Evolutionary conservation across 1,140 invertebrate species (phyloP).

Genomic region (Aricia agestis): DNA sequence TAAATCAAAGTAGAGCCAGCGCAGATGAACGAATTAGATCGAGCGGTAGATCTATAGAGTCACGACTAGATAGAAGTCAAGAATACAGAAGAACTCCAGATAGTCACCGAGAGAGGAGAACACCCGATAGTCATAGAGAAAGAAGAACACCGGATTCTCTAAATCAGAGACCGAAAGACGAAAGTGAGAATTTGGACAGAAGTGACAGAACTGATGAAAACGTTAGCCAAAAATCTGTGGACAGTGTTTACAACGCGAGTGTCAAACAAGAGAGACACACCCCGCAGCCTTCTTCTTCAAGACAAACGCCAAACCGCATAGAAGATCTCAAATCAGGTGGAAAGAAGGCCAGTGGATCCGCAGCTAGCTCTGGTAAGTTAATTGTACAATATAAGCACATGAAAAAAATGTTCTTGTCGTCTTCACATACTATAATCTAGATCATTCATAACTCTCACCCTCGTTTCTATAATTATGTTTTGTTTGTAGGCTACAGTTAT

Average conservation of each 20-base stretch:
- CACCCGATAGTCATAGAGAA: slow-evolving; percentile 54
- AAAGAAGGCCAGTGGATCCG: slow-evolving; percentile 60
- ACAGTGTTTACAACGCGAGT: slow-evolving; percentile 65
- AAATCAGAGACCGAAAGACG: slow-evolving; percentile 52
- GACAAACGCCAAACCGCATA: slow-evolving; percentile 68
- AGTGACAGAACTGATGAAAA: slow-evolving; percentile 67
- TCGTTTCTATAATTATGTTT: neutral
- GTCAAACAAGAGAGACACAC: slow-evolving; percentile 56
- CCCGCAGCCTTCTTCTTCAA: slow-evolving; percentile 60
- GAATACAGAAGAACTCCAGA: slow-evolving; percentile 66
- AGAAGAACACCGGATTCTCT: slow-evolving; percentile 59
- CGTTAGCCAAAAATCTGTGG: slow-evolving; percentile 65
- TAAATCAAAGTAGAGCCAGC: slow-evolving; percentile 64
- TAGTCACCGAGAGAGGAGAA: slow-evolving; percentile 52
- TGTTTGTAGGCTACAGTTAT: too few species aligned
- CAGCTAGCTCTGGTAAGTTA: slow-evolving; percentile 60
- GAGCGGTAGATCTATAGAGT: slow-evolving; percentile 62
- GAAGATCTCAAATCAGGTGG: slow-evolving; percentile 65
- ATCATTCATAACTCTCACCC: neutral
- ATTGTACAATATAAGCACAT: too few species aligned
- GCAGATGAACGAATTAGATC: slow-evolving; percentile 65
- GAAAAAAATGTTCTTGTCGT: too few species aligned
- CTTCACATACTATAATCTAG: too few species aligned
- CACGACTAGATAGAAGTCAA: slow-evolving; percentile 46
- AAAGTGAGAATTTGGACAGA: slow-evolving; percentile 44